Evolutionary conservation across 2,797 vertebrate genomes (phyloP).

Genomic region (Pangasius sanitwongsei): DNA sequence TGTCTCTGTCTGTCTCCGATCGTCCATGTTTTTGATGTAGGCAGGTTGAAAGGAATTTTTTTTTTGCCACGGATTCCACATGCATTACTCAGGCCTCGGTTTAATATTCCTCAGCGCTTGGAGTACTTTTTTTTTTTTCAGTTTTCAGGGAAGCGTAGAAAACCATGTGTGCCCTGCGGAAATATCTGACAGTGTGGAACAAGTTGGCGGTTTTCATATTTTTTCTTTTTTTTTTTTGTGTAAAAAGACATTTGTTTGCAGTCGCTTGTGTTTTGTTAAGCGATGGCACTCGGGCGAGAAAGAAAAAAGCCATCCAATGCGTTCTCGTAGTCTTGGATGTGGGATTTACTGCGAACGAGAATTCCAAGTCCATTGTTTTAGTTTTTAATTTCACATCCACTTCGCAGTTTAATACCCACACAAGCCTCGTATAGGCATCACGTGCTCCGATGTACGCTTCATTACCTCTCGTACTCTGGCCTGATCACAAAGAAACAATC

Average conservation of each 20-base stretch:
- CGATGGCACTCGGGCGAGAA: conserved; percentile 15
- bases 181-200: conserved; percentile 17
- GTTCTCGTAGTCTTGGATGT: conserved; percentile 21
- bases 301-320: conserved; percentile 30
- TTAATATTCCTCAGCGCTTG: conserved; percentile 27
- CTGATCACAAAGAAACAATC: conserved; percentile 46
- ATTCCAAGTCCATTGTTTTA: conserved; percentile 23
- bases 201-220: neutral
- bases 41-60: conserved; percentile 36
- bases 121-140: conserved; percentile 12
- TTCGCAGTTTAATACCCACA: conserved; percentile 31
- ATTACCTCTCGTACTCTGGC: conserved; percentile 39
- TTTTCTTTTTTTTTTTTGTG: neutral
- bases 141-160: conserved; percentile 13
- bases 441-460: conserved; percentile 48
- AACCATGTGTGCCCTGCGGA: conserved; percentile 21
- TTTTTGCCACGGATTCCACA: conserved; percentile 23
- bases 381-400: conserved; percentile 42
- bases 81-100: conserved; percentile 12
- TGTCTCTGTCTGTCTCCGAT: conserved; percentile 10
- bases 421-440: conserved; percentile 33
- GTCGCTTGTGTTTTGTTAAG: conserved; percentile 23
- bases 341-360: conserved; percentile 7
- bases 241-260: conserved; percentile 30
- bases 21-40: conserved; percentile 24